phyloP scores from a whole-genome alignment of 2,113 vertebrate genomes.

The Anolis sagrei region DNA sequence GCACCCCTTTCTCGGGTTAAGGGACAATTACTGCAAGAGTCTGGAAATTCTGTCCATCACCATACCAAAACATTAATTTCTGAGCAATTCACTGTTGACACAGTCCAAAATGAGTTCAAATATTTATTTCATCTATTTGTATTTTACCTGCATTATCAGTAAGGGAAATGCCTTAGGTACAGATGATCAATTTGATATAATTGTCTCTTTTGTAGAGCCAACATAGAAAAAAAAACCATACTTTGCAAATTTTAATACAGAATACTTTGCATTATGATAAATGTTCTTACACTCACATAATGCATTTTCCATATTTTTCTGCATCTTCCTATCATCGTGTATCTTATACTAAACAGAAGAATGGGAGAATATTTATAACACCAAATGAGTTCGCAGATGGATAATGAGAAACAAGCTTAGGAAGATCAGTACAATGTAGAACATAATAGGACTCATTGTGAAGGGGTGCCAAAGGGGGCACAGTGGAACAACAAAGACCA shows the following conservation, averaged over 20 bases:
- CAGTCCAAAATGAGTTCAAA: not conserved
- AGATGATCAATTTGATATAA: not conserved
- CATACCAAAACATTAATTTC: not conserved
- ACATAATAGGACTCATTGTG: slow-evolving; percentile 54
- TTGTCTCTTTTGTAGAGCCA: not conserved
- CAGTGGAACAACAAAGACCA: slow-evolving; percentile 49
- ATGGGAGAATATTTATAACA: not conserved
- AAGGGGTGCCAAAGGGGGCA: not conserved
- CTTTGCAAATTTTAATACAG: not conserved
- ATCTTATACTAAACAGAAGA: fast-evolving
- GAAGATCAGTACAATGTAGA: slow-evolving; percentile 21
- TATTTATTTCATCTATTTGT: not conserved
- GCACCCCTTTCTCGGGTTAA: slow-evolving; percentile 40
- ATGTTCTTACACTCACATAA: not conserved
- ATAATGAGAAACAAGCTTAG: slow-evolving; percentile 39
- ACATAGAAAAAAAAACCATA: not conserved
- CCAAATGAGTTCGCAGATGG: slow-evolving; percentile 2
- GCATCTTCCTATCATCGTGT: fast-evolving
- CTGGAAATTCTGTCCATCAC: slow-evolving; percentile 14
- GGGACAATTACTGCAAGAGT: not conserved
- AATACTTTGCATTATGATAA: not conserved
- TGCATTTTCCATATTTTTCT: not conserved
- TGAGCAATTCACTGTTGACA: not conserved
- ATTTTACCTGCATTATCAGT: not conserved
- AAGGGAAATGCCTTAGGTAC: not conserved